Evolutionary conservation across 1,140 invertebrate genomes (phyloP).

Genomic region (Aradophagus sp.): DNA sequence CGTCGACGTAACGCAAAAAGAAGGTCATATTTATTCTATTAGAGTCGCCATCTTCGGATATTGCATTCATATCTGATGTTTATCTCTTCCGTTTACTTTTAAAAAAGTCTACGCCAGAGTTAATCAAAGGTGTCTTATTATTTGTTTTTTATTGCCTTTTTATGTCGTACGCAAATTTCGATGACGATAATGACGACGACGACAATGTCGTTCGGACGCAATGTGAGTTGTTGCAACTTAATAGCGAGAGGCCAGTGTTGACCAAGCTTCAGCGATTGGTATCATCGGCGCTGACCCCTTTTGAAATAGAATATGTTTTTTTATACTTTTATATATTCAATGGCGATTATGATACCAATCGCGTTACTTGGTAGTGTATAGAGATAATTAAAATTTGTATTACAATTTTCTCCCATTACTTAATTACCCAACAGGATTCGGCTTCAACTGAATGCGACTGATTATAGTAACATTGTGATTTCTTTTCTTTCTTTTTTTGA

Average conservation of each 20-base stretch:
- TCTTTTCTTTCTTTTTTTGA: neutral
- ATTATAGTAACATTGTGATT: constrained; percentile 2
- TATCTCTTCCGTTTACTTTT: constrained; percentile 7
- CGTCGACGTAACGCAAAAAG: constrained; percentile 21
- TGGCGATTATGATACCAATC: constrained; percentile 8
- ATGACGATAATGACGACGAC: too few relatives aligned
- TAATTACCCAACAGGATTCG: constrained; percentile 17
- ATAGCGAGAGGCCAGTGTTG: constrained; percentile 49
- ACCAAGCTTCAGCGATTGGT: constrained; percentile 16
- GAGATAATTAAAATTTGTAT: constrained; percentile 37
- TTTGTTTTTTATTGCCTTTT: constrained; percentile 13
- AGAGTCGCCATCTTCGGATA: constrained; percentile 21
- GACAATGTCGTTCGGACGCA: constrained; percentile 4
- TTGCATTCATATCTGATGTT: constrained; percentile 12
- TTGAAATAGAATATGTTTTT: constrained; percentile 21
- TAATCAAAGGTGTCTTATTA: constrained; percentile 15
- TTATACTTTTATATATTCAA: constrained; percentile 6
- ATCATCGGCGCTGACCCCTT: neutral
- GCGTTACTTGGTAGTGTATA: constrained; percentile 28
- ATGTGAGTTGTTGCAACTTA: constrained; percentile 25
- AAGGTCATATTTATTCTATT: constrained; percentile 38
- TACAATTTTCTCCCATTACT: constrained; percentile 18
- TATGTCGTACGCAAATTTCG: too few relatives aligned
- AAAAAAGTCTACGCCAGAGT: constrained; percentile 5
- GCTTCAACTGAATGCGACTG: constrained; percentile 1